Evolutionary conservation across 2,113 vertebrate species (phyloP), one percentile per base, ranked within the genome.

Genomic region (Scatophagus argus): DNA sequence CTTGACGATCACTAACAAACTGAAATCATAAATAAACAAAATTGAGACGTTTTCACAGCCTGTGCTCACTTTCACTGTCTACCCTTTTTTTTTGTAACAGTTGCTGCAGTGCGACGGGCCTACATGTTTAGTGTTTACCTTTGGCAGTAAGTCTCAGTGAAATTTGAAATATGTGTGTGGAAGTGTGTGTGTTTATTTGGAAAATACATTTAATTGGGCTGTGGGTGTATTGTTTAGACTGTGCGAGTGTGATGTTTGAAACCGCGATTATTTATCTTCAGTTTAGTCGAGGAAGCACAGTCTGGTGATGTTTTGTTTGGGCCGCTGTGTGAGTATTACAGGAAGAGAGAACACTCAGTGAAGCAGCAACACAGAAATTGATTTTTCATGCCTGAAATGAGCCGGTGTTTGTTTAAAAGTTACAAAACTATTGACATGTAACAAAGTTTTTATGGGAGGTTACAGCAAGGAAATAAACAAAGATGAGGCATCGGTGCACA

Each of bases 11-110:
- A 84, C 78, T 79, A 88, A 93, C 88, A 91, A 88, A 77, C 59
- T 65, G 59, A 34, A 16, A 76, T 46, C 25, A 81, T 70, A 94
- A 94, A 94, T 86, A 93, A 94, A 95, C 87, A 85, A 74, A 76
- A 58, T 39, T 32, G 41, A 76, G 47, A 76, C 59, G 76, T 65
- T 83, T 82, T 58, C 74, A 81, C 74, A 77, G 60, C n/a, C 51
- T 47, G 11, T 29, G 19, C 56, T 77, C 34, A 17, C 62, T 73
- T 75, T 77, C 34, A 17, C 62, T 73, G 74, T 77, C 65, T 54
- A 58, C 44, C 60, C 78, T 58, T 49, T 16, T 81, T 84, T 92
- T 88, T 86, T 54, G 17, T 52, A 71, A 49, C 82, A 75, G 81
- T 86, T 89, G 65, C 7, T 89, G 65, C 7, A 31, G 51, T 46